Evolutionary conservation across 2,113 vertebrate genomes (phyloP).

Genomic region (Cinclus cinclus): DNA sequence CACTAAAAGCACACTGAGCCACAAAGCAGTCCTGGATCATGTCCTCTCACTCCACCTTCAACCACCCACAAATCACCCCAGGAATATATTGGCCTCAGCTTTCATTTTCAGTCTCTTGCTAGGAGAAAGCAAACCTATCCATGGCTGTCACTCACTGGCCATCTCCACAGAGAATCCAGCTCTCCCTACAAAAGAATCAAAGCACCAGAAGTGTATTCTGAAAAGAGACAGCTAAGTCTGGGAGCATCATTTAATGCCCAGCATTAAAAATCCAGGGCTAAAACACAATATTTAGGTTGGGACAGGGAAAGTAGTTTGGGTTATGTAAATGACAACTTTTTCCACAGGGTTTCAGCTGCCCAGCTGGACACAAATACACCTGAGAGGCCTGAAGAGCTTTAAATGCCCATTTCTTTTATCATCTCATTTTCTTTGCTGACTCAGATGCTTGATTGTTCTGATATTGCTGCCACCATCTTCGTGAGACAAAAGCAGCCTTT

Average conservation of each 20-base stretch:
- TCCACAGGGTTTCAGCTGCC: not conserved
- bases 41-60: not conserved
- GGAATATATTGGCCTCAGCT: not conserved
- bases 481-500: not conserved
- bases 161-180: not conserved
- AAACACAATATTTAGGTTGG: not conserved
- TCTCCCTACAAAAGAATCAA: not conserved
- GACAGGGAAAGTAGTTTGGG: not conserved
- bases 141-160: not conserved
- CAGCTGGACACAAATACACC: not conserved
- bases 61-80: not conserved
- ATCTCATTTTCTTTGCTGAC: not conserved
- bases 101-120: not conserved
- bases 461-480: not conserved
- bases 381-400: not conserved
- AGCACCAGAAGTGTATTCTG: not conserved
- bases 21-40: not conserved
- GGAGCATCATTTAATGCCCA: not conserved
- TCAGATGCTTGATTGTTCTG: not conserved
- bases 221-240: not conserved
- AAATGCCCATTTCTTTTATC: not conserved
- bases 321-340: not conserved
- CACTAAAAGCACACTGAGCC: not conserved
- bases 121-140: not conserved
- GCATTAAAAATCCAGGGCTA: not conserved